Evolutionary conservation across 2,888 invertebrate species (phyloP).

Genomic region (Ptychoptera albimana): DNA sequence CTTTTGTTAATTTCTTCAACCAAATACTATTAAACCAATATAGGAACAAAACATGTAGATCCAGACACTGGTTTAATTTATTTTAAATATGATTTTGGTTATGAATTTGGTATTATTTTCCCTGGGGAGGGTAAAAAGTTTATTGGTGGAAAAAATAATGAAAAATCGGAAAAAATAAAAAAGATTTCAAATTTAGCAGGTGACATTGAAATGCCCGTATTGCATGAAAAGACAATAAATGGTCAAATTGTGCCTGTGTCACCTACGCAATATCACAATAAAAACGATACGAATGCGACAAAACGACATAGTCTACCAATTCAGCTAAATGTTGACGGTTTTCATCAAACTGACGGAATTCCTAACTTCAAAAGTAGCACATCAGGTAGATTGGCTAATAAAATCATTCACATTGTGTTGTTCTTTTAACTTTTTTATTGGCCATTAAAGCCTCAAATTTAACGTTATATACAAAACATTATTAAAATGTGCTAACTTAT

Average conservation of each 20-base stretch:
- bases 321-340: slow-evolving; percentile 26
- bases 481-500: no score
- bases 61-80: slow-evolving; percentile 61
- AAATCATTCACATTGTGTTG: neutral
- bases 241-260: neutral
- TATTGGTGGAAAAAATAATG: slow-evolving; percentile 18
- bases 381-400: neutral
- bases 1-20: slow-evolving; percentile 7
- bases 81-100: slow-evolving; percentile 70
- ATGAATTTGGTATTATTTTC: slow-evolving; percentile 57
- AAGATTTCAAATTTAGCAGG: slow-evolving; percentile 35
- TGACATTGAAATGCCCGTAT: slow-evolving; percentile 49
- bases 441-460: no score
- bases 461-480: no score
- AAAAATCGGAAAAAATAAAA: slow-evolving; percentile 7
- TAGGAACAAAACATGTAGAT: slow-evolving; percentile 61
- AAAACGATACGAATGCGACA: slow-evolving; percentile 28
- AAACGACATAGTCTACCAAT: slow-evolving; percentile 31
- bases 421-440: neutral
- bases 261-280: slow-evolving; percentile 15
- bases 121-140: slow-evolving; percentile 45
- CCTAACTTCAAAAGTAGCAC: neutral
- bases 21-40: slow-evolving; percentile 7
- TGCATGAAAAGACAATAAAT: slow-evolving; percentile 38
- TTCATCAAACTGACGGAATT: slow-evolving; percentile 16